Base-by-base conservation (phyloP, 2,113 vertebrate species). In the Xiphophorus maculatus region DNA sequence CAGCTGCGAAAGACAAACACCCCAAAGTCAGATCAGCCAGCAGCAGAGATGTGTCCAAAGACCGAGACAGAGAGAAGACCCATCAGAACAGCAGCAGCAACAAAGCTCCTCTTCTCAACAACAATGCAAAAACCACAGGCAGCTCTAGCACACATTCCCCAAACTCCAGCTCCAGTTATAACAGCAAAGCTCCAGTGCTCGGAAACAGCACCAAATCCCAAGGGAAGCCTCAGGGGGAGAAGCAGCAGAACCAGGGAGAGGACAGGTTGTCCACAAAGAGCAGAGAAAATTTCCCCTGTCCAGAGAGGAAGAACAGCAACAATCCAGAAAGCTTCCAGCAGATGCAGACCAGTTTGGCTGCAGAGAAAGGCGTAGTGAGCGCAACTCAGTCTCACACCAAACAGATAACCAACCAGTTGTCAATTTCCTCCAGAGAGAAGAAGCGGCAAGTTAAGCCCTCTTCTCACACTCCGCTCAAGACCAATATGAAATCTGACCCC, bases 401-500 rank as follows among this genome's bases (percentile, higher is more conserved):
- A 62, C 85, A 91, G 80, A 71, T 90, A 11, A 93, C 95, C 71
- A 96, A 96, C 63, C 91, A 90, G 60, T 74, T 88, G 0, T 92
- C 93, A 62, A 48, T 90, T 88, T 37, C 94, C 88, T 40, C 91
- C 76, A 93, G 95, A 66, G 97, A 95, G 89, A 95, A 95, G 63
- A 97, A 95, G 71, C 95, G 94, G 80, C 91, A 95, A 0, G 94
- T 95, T 37, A 97, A 96, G 89, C 93, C 94, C 4, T 93, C 95
- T 0, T 74, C 95, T 76, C 94, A 94, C 37, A 90, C 94, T 29
- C 92, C 72, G 5, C 44, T 84, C 2, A 91, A 96, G 74, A 77
- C 81, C 11, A 84, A 91, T 9, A 60, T 78, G 27, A 98, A 97
- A 87, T 95, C 96, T 74, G 96, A 97, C 77, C 93, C 93, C 5